Percentiles rank a stretch among this genome's conserved stretches.
Evolutionary conservation across 2,113 vertebrate species (phyloP).

Genomic region (Carassius carassius): DNA sequence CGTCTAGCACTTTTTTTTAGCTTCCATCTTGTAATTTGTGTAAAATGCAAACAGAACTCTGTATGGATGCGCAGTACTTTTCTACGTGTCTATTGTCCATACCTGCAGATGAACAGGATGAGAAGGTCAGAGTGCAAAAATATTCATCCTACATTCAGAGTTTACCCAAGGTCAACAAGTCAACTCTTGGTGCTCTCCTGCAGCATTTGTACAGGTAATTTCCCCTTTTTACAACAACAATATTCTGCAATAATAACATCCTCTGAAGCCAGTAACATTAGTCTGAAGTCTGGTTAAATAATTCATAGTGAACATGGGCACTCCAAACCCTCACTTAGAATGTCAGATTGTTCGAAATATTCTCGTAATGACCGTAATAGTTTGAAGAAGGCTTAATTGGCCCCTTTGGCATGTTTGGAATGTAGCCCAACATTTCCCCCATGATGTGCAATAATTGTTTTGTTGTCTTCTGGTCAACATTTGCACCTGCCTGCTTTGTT

Average conservation of each 20-base stretch:
- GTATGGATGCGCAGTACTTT: not conserved
- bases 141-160: constrained; percentile 87
- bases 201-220: constrained; percentile 93
- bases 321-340: constrained; percentile 44
- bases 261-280: constrained; percentile 22
- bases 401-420: constrained; percentile 58
- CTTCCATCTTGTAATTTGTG: not conserved
- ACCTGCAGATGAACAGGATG: constrained; percentile 80
- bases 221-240: not conserved
- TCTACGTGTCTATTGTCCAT: not conserved
- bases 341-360: constrained; percentile 51
- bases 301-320: constrained; percentile 30
- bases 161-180: constrained; percentile 84
- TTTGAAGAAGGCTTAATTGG: constrained; percentile 63
- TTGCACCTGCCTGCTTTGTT: constrained; percentile 13
- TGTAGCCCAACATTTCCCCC: constrained; percentile 49
- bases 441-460: constrained; percentile 45
- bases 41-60: constrained; percentile 23
- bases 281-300: constrained; percentile 46
- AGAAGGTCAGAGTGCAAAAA: constrained; percentile 83
- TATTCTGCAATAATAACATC: constrained; percentile 1
- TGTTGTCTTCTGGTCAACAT: constrained; percentile 33
- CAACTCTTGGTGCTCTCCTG: constrained; percentile 87
- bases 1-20: not conserved
- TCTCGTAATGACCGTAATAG: constrained; percentile 55